These are phyloP conservation scores for Danaus melanippus DNA, from an alignment of 1,140 invertebrate genomes.

Conservation along the genomic window DNA sequence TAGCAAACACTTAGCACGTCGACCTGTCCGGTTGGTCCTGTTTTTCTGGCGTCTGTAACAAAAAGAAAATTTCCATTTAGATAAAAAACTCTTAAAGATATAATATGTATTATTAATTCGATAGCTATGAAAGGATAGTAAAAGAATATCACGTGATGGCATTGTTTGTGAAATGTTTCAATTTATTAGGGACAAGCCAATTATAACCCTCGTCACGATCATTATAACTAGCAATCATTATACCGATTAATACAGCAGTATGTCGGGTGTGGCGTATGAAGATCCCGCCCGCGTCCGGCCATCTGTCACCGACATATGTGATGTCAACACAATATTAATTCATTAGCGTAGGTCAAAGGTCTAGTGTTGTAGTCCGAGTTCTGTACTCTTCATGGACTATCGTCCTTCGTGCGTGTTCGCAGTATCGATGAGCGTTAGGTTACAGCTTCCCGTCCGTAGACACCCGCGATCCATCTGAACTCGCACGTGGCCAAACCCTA, in stretches of 20 bases:
- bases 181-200: conserved; percentile 12
- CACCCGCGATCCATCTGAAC: conserved; percentile 66
- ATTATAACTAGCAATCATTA: conserved; percentile 34
- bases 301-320: conserved; percentile 65
- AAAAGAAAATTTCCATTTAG: conserved; percentile 32
- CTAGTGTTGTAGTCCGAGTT: conserved; percentile 6
- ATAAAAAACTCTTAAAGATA: too few species aligned
- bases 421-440: conserved; percentile 58
- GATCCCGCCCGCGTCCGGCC: conserved; percentile 63
- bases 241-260: conserved; percentile 46
- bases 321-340: conserved; percentile 62
- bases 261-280: conserved; percentile 48
- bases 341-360: conserved; percentile 59
- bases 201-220: conserved; percentile 10
- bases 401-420: conserved; percentile 17
- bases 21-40: conserved; percentile 67
- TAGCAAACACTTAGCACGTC: conserved; percentile 54
- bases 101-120: too few species aligned
- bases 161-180: conserved; percentile 5
- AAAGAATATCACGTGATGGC: conserved; percentile 4
- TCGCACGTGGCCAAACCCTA: conserved; percentile 69
- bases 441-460: conserved; percentile 63
- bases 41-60: conserved; percentile 71
- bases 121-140: not conserved
- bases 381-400: not conserved